Evolutionary conservation across 2,113 vertebrate genomes (phyloP).

Genomic region (Nannobrachium achirus): DNA sequence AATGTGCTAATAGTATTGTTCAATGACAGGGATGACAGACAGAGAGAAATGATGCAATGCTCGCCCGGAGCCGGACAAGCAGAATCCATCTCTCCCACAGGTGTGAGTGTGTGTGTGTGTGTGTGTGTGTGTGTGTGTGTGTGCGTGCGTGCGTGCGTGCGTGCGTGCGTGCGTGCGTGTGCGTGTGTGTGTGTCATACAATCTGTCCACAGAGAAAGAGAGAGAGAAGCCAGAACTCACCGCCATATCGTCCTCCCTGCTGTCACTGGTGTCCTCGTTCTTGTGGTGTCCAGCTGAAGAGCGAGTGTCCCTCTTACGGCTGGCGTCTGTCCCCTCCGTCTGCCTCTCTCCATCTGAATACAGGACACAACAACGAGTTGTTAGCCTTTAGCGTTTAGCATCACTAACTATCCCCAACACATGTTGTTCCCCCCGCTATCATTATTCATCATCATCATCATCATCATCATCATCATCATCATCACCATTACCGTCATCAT

Average conservation of each 20-base stretch:
- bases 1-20: too few relatives aligned
- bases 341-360: constrained; percentile 88
- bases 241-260: constrained; percentile 86
- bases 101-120: neutral
- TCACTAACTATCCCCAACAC: neutral
- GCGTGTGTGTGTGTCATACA: constrained; percentile 1
- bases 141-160: neutral
- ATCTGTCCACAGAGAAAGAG: constrained; percentile 9
- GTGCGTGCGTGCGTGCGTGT: neutral
- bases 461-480: constrained; percentile 7
- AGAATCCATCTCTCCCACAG: neutral
- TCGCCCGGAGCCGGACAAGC: neutral
- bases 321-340: constrained; percentile 84
- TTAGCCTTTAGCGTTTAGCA: constrained; percentile 19
- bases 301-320: constrained; percentile 72
- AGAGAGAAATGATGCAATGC: neutral
- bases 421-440: too few relatives aligned
- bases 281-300: constrained; percentile 72
- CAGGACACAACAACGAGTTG: constrained; percentile 37
- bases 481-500: neutral
- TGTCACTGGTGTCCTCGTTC: constrained; percentile 89
- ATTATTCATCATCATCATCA: constrained; percentile 22
- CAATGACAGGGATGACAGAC: neutral
- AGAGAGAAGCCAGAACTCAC: constrained; percentile 70
- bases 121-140: neutral